Evolutionary conservation across 2,888 invertebrate genomes (phyloP), one percentile per base, ranked within the genome.

Genomic region (Prenolepis imparis): DNA sequence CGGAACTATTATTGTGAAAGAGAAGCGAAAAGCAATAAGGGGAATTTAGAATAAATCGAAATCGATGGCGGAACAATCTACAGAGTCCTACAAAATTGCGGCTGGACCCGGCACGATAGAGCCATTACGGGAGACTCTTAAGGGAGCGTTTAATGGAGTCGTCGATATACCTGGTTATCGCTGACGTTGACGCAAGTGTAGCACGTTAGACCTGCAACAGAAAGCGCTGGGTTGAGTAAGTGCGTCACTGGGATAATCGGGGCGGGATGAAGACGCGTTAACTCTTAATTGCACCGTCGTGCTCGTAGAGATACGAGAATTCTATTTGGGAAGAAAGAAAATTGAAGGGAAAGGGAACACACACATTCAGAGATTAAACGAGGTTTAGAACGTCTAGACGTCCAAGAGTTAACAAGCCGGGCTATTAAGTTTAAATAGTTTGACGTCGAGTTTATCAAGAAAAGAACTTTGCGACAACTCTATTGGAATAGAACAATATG

Each of bases 121-220:
- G 84, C 91, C 84, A 91, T 92, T 90, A 91, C 78, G 68, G 24
- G 87, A 87, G 87, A 89, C 87, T 90, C 89, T 91, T 88, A 89
- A 89, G 86, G 80, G 86, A 86, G 80, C 84, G 86, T 91, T 91
- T 91, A 91, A 91, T 91, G 89, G 92, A 90, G 86, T 91, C 86
- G 89, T 90, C 91, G 90, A 89, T 93, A 52, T 52, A 93, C 94
- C 94, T 96, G 94, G 94, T 96, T 96, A 94, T 96, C 96, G 89
- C 96, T 96, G 87, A 96, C 96, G 95, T 96, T 96, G 91, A 96
- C 96, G 93, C 96, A 96, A 91, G 96, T 96, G 93, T 96, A 96
- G 93, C 96, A 96, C 84, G 96, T 96, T 91, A 94, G 93, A 93
- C 94, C 94, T 94, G 93, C 80, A 92, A 92, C 87, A 86, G 84